Evolutionary conservation across 2,888 invertebrate species (phyloP), one percentile per base, ranked within the genome.

Genomic region (Aradus depressus): DNA sequence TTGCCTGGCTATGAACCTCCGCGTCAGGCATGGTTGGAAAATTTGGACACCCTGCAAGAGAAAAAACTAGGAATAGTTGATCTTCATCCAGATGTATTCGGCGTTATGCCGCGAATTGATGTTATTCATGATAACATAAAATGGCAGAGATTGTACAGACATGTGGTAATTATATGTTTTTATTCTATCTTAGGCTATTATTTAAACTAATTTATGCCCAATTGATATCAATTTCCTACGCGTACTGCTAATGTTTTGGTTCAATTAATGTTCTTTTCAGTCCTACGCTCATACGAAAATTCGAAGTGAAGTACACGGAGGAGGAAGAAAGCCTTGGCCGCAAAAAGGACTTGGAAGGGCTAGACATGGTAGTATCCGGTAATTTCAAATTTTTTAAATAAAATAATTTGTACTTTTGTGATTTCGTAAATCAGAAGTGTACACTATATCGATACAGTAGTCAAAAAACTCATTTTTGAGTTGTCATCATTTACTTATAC

Each of bases 321-420:
- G 93, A 47, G 91, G 91, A 0, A 74, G 76, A 22, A 97, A 98
- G 63, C 97, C 97, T 0, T 96, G 95, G 93, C 90, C 89, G 1
- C 98, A 98, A 66, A 98, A 98, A 70, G 92, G 93, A 19, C 65
- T 75, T 23, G 98, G 98, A 1, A 75, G 78, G 59, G 87, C 97
- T 1, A 77, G 97, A 37, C 95, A 95, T 65, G 92, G 95, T 12
- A 91, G 90, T 10, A 87, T 88, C 53, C 37, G 47, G 47, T 47
- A 25, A 1, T 18, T 14, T 45, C n/a, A 26, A 75, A 42, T 14
- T 23, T 35, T 35, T 10, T 10, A 5, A 10, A 10, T n/a, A n/a
- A n/a, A n/a, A n/a, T n/a, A n/a, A n/a, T n/a, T n/a, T n/a, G n/a
- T n/a, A n/a, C n/a, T n/a, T n/a, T n/a, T n/a, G n/a, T n/a, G n/a